Conservation (phyloP, 2,113 vertebrate species). For the Arvicanthis niloticus region DNA sequence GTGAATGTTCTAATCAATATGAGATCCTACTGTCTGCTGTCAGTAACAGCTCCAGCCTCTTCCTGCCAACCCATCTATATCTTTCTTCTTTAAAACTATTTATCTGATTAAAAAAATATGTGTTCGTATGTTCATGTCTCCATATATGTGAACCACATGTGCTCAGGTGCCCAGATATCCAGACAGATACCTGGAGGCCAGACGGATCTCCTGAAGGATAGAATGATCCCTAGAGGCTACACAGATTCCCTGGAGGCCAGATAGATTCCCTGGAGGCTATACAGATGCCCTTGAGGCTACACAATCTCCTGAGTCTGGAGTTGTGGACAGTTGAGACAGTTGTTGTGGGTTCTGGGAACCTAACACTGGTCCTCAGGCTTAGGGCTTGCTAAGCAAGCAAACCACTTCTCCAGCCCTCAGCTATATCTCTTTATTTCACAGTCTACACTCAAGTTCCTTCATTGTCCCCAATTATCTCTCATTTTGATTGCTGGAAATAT, state of each 20-base stretch:
- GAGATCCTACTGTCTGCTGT: neutral
- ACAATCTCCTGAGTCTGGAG: neutral
- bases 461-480: neutral
- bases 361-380: neutral
- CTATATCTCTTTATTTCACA: neutral
- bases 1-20: neutral
- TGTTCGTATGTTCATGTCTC: neutral
- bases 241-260: neutral
- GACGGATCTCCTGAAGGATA: neutral
- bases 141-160: neutral
- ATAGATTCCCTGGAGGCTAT: neutral
- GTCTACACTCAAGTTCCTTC: neutral
- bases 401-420: neutral
- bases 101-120: neutral
- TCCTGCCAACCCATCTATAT: neutral
- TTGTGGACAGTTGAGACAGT: no score
- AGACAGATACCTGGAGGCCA: neutral
- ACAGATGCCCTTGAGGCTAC: neutral
- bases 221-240: neutral
- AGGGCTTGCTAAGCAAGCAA: neutral
- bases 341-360: neutral
- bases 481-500: rapidly evolving
- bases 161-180: neutral
- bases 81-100: neutral
- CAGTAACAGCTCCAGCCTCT: neutral